Conservation (phyloP, 2,797 vertebrate species). For the Acipenser oxyrinchus region DNA sequence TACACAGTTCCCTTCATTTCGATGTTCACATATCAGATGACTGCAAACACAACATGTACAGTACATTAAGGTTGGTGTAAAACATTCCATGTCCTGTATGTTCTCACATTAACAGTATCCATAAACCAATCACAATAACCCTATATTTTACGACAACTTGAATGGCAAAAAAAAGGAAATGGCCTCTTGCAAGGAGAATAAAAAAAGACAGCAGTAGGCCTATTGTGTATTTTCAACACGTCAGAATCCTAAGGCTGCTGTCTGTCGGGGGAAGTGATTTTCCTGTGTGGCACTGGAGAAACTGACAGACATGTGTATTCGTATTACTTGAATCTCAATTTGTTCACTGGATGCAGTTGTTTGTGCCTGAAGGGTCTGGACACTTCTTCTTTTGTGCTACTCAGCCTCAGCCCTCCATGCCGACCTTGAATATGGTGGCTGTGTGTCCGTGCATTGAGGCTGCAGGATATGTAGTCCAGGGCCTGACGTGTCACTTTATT, state of each 20-base stretch:
- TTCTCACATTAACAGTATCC: no score
- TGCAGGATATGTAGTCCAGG: conserved; percentile 2
- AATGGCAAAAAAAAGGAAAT: no score
- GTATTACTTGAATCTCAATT: conserved; percentile 7
- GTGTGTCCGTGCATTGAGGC: conserved; percentile 3
- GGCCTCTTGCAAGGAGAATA: no score
- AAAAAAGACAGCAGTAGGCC: neutral
- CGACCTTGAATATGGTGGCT: conserved; percentile 5
- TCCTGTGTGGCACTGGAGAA: neutral
- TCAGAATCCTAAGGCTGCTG: neutral
- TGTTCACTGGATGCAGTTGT: conserved; percentile 1
- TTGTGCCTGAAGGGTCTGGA: neutral
- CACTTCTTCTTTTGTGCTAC: neutral
- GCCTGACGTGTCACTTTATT: conserved; percentile 26
- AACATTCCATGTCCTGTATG: no score
- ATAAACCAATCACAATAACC: no score
- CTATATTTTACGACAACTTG: no score
- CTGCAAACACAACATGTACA: no score
- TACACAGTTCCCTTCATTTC: no score
- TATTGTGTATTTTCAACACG: neutral
- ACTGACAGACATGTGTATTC: conserved; percentile 5
- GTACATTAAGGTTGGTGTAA: no score
- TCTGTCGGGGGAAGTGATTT: neutral
- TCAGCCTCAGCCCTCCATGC: neutral
- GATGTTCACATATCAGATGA: no score